Percentiles rank a stretch among this genome's conserved stretches.
Conservation (phyloP, 2,797 vertebrate genomes). For the Phylloscopus collybita region DNA sequence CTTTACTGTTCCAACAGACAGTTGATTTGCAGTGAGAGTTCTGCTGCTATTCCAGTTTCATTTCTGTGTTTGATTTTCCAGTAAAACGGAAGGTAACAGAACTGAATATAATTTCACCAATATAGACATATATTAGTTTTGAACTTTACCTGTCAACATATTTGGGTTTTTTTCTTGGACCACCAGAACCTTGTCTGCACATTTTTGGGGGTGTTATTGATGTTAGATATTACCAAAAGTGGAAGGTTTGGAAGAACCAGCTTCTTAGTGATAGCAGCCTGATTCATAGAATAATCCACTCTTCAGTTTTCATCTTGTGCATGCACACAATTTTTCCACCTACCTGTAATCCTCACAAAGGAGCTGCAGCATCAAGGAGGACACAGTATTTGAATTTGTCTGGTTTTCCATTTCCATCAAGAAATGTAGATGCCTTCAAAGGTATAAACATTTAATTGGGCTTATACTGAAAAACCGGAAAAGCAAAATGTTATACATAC, state of each 20-base stretch:
- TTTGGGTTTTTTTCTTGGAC: background rate
- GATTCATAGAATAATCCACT: background rate
- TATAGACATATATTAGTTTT: accelerated
- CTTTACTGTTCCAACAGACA: background rate
- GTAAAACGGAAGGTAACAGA: background rate
- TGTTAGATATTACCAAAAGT: background rate
- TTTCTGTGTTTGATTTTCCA: background rate
- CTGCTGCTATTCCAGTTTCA: background rate
- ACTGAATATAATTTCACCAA: background rate
- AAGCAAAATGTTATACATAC: background rate
- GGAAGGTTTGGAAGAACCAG: background rate
- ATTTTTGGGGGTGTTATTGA: background rate
- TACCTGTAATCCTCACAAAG: background rate
- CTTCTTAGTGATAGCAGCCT: background rate
- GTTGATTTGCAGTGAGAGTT: background rate
- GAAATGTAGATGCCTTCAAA: background rate
- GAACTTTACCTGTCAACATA: background rate
- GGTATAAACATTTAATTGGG: background rate
- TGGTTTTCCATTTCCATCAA: background rate
- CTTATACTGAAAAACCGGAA: background rate
- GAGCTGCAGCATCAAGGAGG: background rate
- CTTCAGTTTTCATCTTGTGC: background rate
- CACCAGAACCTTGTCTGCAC: background rate
- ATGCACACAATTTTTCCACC: background rate
- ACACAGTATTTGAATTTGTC: background rate